Conservation (phyloP, 2,888 invertebrate species). For the Nomada fucata region DNA sequence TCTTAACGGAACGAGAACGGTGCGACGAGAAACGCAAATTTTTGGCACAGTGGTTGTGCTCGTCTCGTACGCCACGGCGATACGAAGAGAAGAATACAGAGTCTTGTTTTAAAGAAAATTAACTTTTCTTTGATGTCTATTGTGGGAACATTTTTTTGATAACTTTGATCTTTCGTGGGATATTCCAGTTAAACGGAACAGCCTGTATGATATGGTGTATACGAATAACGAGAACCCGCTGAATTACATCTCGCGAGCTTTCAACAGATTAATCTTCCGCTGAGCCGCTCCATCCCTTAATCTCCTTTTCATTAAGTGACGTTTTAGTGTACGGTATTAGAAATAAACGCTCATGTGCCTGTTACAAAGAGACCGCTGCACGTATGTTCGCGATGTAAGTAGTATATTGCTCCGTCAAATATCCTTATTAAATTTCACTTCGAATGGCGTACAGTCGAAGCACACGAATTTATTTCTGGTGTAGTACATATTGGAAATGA, state of each 20-base stretch:
- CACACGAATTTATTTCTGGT: too few relatives aligned
- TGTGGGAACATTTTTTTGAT: too few relatives aligned
- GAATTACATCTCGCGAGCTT: constrained; percentile 57
- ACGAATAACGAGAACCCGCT: constrained; percentile 52
- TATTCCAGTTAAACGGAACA: constrained; percentile 10
- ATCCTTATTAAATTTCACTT: not conserved
- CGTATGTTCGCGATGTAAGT: constrained; percentile 31
- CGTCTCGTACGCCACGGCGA: too few relatives aligned
- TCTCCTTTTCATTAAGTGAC: constrained; percentile 62
- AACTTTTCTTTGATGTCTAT: too few relatives aligned
- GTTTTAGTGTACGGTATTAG: constrained; percentile 55
- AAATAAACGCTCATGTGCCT: constrained; percentile 39
- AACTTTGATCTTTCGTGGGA: constrained; percentile 6
- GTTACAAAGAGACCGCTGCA: constrained; percentile 8
- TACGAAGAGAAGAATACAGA: too few relatives aligned
- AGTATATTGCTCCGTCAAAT: not conserved
- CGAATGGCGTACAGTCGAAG: not conserved
- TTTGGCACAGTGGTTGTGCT: too few relatives aligned
- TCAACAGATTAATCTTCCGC: constrained; percentile 65
- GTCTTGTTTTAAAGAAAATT: too few relatives aligned
- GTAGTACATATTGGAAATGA: too few relatives aligned
- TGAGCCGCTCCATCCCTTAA: constrained; percentile 64
- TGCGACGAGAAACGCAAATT: too few relatives aligned
- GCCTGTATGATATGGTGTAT: too few relatives aligned
- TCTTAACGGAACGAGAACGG: not conserved